Evolutionary conservation across 1,140 invertebrate species (phyloP), one percentile per base, ranked within the genome.

Genomic region (Drosophila persimilis): DNA sequence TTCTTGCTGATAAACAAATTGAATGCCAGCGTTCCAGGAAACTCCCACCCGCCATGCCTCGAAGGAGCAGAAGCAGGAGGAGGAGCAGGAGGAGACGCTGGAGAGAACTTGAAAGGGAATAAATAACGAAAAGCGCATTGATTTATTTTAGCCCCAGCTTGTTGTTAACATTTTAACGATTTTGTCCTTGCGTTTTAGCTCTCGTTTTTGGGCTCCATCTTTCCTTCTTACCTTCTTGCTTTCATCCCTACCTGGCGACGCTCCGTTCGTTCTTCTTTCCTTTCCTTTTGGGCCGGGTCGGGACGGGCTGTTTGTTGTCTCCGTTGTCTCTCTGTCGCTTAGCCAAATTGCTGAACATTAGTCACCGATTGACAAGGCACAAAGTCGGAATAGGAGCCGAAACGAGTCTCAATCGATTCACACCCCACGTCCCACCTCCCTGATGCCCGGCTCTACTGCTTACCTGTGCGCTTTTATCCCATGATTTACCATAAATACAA

Each of bases 121-220:
- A 85, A 85, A 85, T 85, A 85, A 85, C 65, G 75, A 75, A 80
- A 77, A 81, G 74, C 73, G 81, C 81, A 86, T 86, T 86, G 83
- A 86, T 86, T 86, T 86, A 86, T 86, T 86, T 88, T 69, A 77
- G 83, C 65, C 35, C 3, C 73, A 81, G 83, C 72, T 86, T 81
- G 83, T 86, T 86, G 81, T 86, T 86, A 86, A 86, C 81, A 86
- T 86, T 86, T 86, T 86, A 81, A 86, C 81, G 83, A 86, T 86
- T 86, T 88, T 86, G 81, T 86, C 81, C 83, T 80, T 84, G 73
- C 83, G 79, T 74, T 86, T 85, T 86, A 67, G 72, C 48, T 43
- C 9, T 55, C 57, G 51, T 51, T 50, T 31, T 31, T 35, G 44
- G 20, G 29, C 17, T 71, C 48, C 11, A 45, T 45, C 20, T 9